Conservation (phyloP, 2,113 vertebrate genomes). For the Rattus rattus region DNA sequence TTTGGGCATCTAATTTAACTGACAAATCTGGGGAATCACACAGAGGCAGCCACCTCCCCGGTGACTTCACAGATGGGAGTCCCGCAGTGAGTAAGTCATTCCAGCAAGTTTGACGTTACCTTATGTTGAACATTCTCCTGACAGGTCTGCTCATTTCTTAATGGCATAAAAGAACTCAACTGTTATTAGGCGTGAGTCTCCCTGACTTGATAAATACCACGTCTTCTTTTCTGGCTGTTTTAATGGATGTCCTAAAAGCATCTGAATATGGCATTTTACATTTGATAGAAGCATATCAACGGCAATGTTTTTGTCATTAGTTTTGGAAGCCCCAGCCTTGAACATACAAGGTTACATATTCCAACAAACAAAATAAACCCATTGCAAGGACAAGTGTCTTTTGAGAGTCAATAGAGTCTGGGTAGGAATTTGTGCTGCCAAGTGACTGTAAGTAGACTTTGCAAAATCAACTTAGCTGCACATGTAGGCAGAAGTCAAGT, state of each 20-base stretch:
- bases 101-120: conserved; percentile 74
- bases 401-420: conserved; percentile 34
- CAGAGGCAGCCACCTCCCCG: conserved; percentile 65
- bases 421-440: conserved; percentile 36
- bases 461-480: conserved; percentile 79
- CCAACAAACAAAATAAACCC: conserved; percentile 59
- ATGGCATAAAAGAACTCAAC: conserved; percentile 67
- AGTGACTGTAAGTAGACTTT: conserved; percentile 73
- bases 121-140: conserved; percentile 76
- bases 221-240: conserved; percentile 67
- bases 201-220: conserved; percentile 75
- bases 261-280: conserved; percentile 69
- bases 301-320: conserved; percentile 74
- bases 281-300: conserved; percentile 73
- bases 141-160: conserved; percentile 78
- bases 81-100: conserved; percentile 75
- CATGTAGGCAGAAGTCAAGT: conserved; percentile 81
- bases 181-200: conserved; percentile 63
- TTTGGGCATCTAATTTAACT: conserved; percentile 77
- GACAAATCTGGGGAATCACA: conserved; percentile 71
- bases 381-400: conserved; percentile 29
- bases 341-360: conserved; percentile 62
- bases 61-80: conserved; percentile 73
- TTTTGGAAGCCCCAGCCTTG: conserved; percentile 57
- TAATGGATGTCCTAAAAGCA: conserved; percentile 73